Evolutionary conservation across 2,797 vertebrate genomes (phyloP), one percentile per base, ranked within the genome.

Genomic region (Gallirallus australis): DNA sequence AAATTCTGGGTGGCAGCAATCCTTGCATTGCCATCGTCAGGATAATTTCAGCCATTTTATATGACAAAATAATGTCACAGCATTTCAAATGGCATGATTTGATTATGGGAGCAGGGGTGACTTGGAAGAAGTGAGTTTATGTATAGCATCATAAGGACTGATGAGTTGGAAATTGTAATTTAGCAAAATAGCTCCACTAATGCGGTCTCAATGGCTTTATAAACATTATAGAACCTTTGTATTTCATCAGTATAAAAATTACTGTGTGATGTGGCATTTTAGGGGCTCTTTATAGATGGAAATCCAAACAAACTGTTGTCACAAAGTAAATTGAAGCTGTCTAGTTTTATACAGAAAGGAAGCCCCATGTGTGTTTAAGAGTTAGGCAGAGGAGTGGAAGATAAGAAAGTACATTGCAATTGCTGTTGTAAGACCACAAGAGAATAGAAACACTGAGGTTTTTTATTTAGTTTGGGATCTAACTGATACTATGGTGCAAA

Each of bases 91-190:
- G 18, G 24, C 54, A 54, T 31, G 50, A 83, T 82, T 47, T 83
- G 61, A 69, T 80, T 85, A 75, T 71, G 40, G 61, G 63, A 52
- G 24, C 60, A 71, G 60, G 25, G 81, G 70, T 89, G 80, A 56
- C 81, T 96, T 47, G 23, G 79, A 53, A 77, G 68, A 87, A 82
- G 68, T 7, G 82, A 79, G 91, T 85, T 96, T 71, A 59, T 60
- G 64, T 81, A 45, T 93, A 73, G 40, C 42, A 86, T 73, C 68
- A 52, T 81, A 83, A 90, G 28, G 61, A 76, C 31, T 65, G 64
- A 66, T 66, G 40, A 88, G 39, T 8, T 88, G 76, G 56, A 91
- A 93, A 77, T 84, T 16, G 39, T 65, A 50, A 73, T 89, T 80
- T 82, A 70, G 30, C 39, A 56, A 66, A 91, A 47, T 8, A 64